Evolutionary conservation across 2,113 vertebrate species (phyloP).

Genomic region (Hyaena hyaena): DNA sequence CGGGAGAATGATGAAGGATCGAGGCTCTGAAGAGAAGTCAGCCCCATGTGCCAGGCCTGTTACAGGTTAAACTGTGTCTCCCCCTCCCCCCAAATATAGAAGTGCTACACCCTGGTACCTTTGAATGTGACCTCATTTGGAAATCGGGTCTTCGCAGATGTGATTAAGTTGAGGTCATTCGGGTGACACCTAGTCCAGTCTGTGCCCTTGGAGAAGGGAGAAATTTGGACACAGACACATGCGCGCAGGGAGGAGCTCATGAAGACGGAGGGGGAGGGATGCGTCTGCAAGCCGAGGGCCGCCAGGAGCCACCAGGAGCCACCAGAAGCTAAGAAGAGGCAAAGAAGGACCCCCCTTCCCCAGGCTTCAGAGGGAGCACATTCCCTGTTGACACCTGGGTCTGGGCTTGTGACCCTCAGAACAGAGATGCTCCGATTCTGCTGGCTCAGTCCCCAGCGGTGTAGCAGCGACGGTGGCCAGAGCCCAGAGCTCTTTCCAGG

Average conservation of each 20-base stretch:
- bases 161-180: neutral
- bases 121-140: neutral
- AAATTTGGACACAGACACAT: neutral
- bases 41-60: neutral
- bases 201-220: neutral
- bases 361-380: accelerated
- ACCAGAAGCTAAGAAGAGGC: neutral
- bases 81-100: too few species aligned
- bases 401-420: neutral
- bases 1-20: neutral
- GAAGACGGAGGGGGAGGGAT: accelerated
- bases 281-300: neutral
- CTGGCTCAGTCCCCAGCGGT: accelerated
- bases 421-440: neutral
- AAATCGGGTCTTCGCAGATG: neutral
- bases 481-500: too few species aligned
- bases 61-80: neutral
- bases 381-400: accelerated
- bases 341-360: too few species aligned
- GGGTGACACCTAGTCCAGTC: neutral
- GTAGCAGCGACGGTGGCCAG: accelerated
- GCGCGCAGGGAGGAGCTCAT: accelerated
- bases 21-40: too few species aligned
- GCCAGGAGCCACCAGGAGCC: neutral
- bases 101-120: neutral